Base-by-base conservation (phyloP, 2,113 vertebrate species). In the Rattus rattus region DNA sequence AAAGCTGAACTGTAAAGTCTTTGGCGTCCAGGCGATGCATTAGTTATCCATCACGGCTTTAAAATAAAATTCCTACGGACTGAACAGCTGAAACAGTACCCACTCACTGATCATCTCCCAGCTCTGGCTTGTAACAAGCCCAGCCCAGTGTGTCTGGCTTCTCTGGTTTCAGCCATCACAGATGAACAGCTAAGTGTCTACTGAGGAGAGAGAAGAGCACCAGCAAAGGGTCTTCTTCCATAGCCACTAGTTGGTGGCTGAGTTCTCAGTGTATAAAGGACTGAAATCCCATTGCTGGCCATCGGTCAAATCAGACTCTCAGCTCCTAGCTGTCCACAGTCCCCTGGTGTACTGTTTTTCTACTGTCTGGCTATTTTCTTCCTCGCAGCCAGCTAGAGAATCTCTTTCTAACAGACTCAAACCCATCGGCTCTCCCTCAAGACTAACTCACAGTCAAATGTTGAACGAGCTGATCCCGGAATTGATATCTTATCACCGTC, bases 361-460 rank as follows among this genome's bases (percentile, higher is more conserved):
- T 59, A 28, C 1, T 10, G 39, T 4, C 12, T 1, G 17, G 16
- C 65, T 70, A 2, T 52, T 54, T 94, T 94, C 70, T 52, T 91
- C 75, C 39, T 81, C 39, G 65, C 92, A 20, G 56, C 65, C 70
- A 84, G 12, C 16, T 24, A 76, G 30, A 88, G 36, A 77, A 75
- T 63, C 43, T 93, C 63, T 91, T 80, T 72, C 59, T 76, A 52
- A 4, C 47, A 67, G 33, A 90, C 59, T 92, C 17, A 87, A 88
- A 97, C 54, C 7, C 16, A 85, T 28, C 20, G 36, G 49, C 20
- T n/a, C 69, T 67, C 17, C 22, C 36, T 54, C 26, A 52, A 26
- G 43, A 95, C 76, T 14, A 95, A 91, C 6, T 94, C 43, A 59
- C 7, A 47, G 59, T 85, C 91, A 91, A 47, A 20, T 81, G 76